Evolutionary conservation across 2,888 invertebrate species (phyloP).

Genomic region (Dicyrtoma fusca): DNA sequence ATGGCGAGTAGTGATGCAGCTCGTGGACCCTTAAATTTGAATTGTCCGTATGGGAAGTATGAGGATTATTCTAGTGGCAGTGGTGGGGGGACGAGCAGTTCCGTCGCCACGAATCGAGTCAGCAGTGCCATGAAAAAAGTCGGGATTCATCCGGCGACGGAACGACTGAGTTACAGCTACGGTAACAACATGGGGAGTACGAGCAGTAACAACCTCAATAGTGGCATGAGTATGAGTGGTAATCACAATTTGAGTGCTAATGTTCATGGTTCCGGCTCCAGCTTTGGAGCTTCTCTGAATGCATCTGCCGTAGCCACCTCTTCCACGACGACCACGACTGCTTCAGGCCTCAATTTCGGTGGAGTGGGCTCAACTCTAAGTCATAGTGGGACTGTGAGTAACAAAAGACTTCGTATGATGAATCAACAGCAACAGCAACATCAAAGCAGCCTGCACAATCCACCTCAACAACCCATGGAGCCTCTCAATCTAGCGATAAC

Average conservation of each 20-base stretch:
- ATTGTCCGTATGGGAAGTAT: constrained; percentile 51
- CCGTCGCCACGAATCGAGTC: neutral
- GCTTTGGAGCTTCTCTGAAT: constrained; percentile 10
- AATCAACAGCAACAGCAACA: constrained; percentile 44
- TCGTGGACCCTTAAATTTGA: constrained; percentile 15
- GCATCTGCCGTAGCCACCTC: constrained; percentile 9
- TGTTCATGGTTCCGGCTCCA: constrained; percentile 8
- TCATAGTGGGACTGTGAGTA: constrained; percentile 28
- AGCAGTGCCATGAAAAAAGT: constrained; percentile 37
- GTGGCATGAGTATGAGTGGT: neutral
- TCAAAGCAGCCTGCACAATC: constrained; percentile 13
- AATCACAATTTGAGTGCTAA: constrained; percentile 31
- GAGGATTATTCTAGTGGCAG: constrained; percentile 45
- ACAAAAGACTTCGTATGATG: constrained; percentile 54
- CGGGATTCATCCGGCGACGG: constrained; percentile 28
- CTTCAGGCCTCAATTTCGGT: constrained; percentile 20
- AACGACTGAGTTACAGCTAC: neutral
- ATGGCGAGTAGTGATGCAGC: constrained; percentile 19
- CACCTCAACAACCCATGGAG: constrained; percentile 40
- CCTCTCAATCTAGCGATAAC: constrained; percentile 51
- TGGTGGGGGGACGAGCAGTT: neutral
- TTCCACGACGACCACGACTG: constrained; percentile 21
- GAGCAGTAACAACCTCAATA: too few species aligned
- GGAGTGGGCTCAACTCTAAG: constrained; percentile 5
- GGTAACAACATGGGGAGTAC: neutral